Conservation (phyloP, 2,797 vertebrate species). For the Cheirogaleus major region DNA sequence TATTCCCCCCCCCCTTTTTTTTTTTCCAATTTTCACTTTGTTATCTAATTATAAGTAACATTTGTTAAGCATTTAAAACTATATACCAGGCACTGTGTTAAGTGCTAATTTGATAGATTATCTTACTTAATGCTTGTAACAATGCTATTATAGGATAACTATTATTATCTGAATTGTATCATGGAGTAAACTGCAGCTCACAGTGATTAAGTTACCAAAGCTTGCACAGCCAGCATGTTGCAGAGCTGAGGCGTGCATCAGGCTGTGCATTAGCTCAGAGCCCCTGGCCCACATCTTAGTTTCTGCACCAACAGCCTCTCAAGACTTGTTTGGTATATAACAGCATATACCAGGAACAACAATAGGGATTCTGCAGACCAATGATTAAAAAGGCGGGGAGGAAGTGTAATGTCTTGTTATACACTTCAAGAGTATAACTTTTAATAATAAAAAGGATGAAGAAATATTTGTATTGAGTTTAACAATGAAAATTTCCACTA, state of each 20-base stretch:
- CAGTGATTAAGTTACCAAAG: background rate
- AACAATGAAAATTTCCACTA: background rate
- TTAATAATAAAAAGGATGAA: background rate
- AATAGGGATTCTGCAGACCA: background rate
- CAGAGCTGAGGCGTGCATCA: background rate
- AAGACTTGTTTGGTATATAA: background rate
- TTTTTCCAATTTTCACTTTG: conserved; percentile 1
- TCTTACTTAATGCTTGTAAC: conserved; percentile 3
- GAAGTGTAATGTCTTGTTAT: background rate
- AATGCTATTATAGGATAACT: background rate
- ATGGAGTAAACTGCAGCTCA: background rate
- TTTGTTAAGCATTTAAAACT: conserved; percentile 47
- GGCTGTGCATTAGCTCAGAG: background rate
- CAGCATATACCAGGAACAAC: background rate
- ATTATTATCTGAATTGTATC: background rate
- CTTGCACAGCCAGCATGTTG: background rate
- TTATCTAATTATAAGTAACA: conserved; percentile 37
- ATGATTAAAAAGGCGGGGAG: background rate
- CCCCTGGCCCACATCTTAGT: background rate
- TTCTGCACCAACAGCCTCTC: background rate
- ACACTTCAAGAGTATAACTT: background rate
- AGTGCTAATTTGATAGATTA: conserved; percentile 42
- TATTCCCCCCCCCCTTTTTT: background rate
- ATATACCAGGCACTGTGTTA: background rate
- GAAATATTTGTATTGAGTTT: background rate